Evolutionary conservation across 2,888 invertebrate species (phyloP).

Genomic region (Leptinotarsa rubiginosa): DNA sequence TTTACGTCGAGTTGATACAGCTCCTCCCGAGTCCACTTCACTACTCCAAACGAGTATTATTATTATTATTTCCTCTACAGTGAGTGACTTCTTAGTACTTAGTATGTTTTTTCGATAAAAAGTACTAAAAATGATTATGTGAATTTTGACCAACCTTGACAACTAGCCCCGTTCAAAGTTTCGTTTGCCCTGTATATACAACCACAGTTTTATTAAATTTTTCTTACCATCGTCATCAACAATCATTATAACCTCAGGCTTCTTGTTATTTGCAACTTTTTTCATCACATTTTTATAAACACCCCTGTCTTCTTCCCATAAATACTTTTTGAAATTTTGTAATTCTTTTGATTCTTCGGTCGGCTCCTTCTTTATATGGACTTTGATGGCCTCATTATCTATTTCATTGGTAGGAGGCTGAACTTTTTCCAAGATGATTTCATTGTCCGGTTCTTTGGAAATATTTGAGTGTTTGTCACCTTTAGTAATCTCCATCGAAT

Average conservation of each 20-base stretch:
- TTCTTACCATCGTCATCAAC: slow-evolving; percentile 37
- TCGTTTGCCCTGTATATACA: too few relatives aligned
- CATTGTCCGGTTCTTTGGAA: background rate
- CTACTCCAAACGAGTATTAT: too few relatives aligned
- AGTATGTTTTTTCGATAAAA: too few relatives aligned
- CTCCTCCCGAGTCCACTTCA: too few relatives aligned
- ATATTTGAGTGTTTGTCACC: slow-evolving; percentile 21
- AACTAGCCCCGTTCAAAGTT: too few relatives aligned
- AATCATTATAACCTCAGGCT: slow-evolving; percentile 25
- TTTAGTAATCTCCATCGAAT: slow-evolving; percentile 49
- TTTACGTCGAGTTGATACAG: too few relatives aligned
- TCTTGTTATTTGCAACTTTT: slow-evolving; percentile 14
- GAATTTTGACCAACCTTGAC: too few relatives aligned
- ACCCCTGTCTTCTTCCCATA: slow-evolving; percentile 29
- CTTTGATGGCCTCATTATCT: background rate
- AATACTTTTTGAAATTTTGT: slow-evolving; percentile 31
- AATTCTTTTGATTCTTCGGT: slow-evolving; percentile 19
- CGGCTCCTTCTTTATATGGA: slow-evolving; percentile 19
- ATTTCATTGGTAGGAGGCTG: background rate
- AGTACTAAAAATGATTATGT: too few relatives aligned
- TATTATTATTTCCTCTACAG: too few relatives aligned
- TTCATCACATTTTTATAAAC: slow-evolving; percentile 34
- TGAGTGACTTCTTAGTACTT: too few relatives aligned
- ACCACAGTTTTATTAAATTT: background rate
- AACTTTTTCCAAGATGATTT: slow-evolving; percentile 25